Percentiles rank a stretch among this genome's conserved stretches.
These are phyloP conservation scores for Colius striatus DNA, from an alignment of 2,113 vertebrate genomes.

Conservation along the genomic window DNA sequence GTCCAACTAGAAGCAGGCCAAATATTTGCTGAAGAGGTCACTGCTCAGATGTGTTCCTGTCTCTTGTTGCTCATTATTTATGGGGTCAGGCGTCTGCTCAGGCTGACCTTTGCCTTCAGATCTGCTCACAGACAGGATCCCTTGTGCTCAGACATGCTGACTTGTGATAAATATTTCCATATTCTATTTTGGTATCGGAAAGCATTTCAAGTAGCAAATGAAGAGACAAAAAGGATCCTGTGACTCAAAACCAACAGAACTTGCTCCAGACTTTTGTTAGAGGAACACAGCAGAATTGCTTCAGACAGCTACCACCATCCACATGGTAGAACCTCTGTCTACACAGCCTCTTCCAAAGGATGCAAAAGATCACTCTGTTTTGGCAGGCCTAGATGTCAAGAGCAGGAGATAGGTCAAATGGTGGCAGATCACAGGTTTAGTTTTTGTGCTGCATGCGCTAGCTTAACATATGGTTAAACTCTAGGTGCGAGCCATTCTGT, in stretches of 20 bases:
- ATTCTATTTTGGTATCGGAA: background rate
- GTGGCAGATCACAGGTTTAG: background rate
- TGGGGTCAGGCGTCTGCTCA: background rate
- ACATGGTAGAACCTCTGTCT: background rate
- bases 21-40: background rate
- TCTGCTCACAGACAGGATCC: background rate
- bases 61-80: background rate
- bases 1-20: background rate
- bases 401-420: background rate
- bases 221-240: background rate
- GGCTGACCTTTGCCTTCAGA: conserved; percentile 7
- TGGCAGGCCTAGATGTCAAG: background rate
- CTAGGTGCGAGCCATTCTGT: background rate
- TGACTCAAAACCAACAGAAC: background rate
- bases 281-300: background rate
- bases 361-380: background rate
- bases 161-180: background rate
- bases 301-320: background rate
- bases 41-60: background rate
- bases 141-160: background rate
- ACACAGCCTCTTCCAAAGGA: background rate
- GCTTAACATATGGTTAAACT: background rate
- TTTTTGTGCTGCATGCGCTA: background rate
- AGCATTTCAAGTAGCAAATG: background rate
- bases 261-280: background rate